phyloP scores from a whole-genome alignment of 2,797 vertebrate genomes.

The Notoglanidium macrostoma region DNA sequence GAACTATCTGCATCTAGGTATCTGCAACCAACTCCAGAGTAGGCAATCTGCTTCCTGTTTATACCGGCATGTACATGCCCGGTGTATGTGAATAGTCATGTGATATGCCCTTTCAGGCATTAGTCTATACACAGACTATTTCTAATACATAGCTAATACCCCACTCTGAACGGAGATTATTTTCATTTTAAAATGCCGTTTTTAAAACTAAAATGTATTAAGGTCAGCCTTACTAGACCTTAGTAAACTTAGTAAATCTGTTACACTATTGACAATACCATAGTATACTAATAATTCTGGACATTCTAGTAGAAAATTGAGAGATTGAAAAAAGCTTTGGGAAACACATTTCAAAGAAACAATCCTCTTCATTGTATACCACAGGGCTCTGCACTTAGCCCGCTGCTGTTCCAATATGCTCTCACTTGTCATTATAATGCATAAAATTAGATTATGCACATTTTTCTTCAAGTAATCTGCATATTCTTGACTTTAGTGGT shows the following conservation, averaged over 20 bases:
- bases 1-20: no score
- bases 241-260: background rate
- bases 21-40: no score
- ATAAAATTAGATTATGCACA: background rate
- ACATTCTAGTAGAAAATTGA: background rate
- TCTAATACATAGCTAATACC: no score
- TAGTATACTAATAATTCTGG: background rate
- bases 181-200: no score
- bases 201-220: no score
- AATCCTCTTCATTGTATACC: background rate
- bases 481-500: background rate
- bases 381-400: background rate
- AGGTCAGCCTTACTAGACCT: no score
- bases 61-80: no score
- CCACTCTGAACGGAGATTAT: no score
- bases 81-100: no score
- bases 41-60: no score
- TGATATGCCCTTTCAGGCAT: no score
- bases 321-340: background rate
- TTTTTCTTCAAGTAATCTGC: background rate
- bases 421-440: background rate
- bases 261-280: background rate
- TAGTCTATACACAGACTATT: no score
- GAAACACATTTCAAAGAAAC: background rate
- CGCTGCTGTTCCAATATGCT: background rate